Evolutionary conservation across 2,888 invertebrate genomes (phyloP).

Genomic region (Clistopyga incitator): DNA sequence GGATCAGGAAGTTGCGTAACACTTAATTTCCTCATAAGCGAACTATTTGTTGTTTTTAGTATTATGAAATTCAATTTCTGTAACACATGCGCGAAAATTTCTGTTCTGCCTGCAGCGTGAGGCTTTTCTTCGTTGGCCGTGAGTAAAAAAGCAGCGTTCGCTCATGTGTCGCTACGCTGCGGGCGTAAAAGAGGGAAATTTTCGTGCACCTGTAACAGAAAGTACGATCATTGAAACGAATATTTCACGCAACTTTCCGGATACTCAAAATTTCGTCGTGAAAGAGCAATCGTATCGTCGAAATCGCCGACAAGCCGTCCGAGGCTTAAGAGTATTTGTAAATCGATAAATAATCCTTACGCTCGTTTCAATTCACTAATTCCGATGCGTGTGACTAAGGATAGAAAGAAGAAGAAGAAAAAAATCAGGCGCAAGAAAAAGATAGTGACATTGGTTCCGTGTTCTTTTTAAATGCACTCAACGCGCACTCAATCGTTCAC

Average conservation of each 20-base stretch:
- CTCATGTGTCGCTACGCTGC: not conserved
- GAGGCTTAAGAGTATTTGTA: constrained; percentile 76
- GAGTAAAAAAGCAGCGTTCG: too few species aligned
- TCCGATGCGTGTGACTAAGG: constrained; percentile 21
- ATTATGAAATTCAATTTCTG: not conserved
- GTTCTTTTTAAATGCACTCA: constrained; percentile 25
- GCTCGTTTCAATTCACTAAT: constrained; percentile 55
- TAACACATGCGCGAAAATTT: too few species aligned
- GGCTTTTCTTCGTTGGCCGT: too few species aligned
- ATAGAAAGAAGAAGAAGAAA: constrained; percentile 39
- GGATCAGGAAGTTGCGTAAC: constrained; percentile 30
- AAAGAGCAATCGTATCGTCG: constrained; percentile 5
- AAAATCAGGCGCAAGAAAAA: constrained; percentile 32
- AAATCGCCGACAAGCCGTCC: constrained; percentile 71
- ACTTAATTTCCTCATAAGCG: not conserved
- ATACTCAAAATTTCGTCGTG: constrained; percentile 21
- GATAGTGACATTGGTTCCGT: constrained; percentile 38
- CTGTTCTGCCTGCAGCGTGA: too few species aligned
- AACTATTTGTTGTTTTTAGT: constrained; percentile 2
- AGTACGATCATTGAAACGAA: not conserved
- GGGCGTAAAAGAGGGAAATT: not conserved
- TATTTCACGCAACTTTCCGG: not conserved
- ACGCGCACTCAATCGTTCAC: not conserved
- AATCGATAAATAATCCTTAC: constrained; percentile 50
- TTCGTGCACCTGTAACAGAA: not conserved